Conservation (phyloP, 2,797 vertebrate genomes). For the Sus cebifrons region DNA sequence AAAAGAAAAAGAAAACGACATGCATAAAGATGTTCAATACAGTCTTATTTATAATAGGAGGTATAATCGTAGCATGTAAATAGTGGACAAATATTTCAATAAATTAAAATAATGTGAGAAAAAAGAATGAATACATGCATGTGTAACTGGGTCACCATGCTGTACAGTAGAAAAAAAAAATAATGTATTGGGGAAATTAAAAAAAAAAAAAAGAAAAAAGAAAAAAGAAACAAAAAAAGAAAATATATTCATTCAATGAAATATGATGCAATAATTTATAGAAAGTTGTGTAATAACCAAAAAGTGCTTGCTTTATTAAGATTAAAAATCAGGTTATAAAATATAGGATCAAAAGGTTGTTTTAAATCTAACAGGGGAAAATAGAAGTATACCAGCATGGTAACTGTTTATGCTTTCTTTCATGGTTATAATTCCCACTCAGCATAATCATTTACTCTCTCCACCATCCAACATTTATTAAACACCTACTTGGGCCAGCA, state of each 20-base stretch:
- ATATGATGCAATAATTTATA: not conserved
- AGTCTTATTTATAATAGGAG: slow-evolving; percentile 63
- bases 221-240: too few relatives aligned
- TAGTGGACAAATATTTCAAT: not conserved
- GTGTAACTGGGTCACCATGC: too few relatives aligned
- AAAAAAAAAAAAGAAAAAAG: too few relatives aligned
- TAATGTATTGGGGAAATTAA: too few relatives aligned
- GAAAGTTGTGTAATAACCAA: slow-evolving; percentile 3
- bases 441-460: not conserved
- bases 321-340: slow-evolving; percentile 22
- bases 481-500: not conserved
- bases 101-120: not conserved
- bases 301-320: slow-evolving; percentile 51
- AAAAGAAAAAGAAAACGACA: slow-evolving; percentile 54
- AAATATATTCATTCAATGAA: not conserved
- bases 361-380: not conserved
- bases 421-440: not conserved
- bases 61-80: not conserved
- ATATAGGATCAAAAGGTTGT: not conserved
- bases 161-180: too few relatives aligned
- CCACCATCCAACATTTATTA: not conserved
- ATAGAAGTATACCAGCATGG: not conserved
- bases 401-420: not conserved
- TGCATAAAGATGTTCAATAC: slow-evolving; percentile 63
- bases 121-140: too few relatives aligned